Conservation (phyloP, 1,140 invertebrate genomes). For the Ceratina australensis region DNA sequence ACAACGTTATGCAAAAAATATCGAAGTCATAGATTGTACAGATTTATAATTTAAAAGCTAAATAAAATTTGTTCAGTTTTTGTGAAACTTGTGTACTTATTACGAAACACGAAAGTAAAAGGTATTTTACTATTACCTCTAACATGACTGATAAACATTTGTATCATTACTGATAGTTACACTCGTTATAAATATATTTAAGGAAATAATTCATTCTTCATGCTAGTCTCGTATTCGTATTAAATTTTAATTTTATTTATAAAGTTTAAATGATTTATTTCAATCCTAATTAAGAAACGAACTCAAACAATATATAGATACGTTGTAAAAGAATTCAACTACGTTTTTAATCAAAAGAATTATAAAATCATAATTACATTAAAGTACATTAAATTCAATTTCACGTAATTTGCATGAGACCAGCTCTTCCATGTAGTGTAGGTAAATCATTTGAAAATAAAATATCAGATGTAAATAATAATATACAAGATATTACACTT, state of each 20-base stretch:
- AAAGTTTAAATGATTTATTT: not conserved
- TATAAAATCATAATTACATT: slow-evolving; percentile 31
- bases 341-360: slow-evolving; percentile 30
- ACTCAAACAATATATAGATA: slow-evolving; percentile 1
- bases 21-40: slow-evolving; percentile 40
- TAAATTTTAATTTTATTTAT: slow-evolving; percentile 18
- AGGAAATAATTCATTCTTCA: slow-evolving; percentile 1
- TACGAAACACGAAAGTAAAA: no score
- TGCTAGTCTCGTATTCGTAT: slow-evolving; percentile 23
- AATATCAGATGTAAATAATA: slow-evolving; percentile 28
- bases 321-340: slow-evolving; percentile 6
- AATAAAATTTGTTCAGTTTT: no score
- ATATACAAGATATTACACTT: slow-evolving; percentile 46
- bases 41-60: no score
- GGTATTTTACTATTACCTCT: no score
- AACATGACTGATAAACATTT: no score
- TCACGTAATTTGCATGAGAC: slow-evolving; percentile 21
- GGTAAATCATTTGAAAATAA: slow-evolving; percentile 29
- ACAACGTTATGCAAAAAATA: slow-evolving; percentile 6
- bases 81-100: no score
- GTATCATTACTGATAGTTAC: no score
- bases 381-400: slow-evolving; percentile 32
- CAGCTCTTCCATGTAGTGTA: slow-evolving; percentile 42
- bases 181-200: not conserved
- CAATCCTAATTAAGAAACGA: not conserved